Evolutionary conservation across 1,140 invertebrate genomes (phyloP), one percentile per base, ranked within the genome.

Genomic region (Acromyrmex heyeri): DNA sequence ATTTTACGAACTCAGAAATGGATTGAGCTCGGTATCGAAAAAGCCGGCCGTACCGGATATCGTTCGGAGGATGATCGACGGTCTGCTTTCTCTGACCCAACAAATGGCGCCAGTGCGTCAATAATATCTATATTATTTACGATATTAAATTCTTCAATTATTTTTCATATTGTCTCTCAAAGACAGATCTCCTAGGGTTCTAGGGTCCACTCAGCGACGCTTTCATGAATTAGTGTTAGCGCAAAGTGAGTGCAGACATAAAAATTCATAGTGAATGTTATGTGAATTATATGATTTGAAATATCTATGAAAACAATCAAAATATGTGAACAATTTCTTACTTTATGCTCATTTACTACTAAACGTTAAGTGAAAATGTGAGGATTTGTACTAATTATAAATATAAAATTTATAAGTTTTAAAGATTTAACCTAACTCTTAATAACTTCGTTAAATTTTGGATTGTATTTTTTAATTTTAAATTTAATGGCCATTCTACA

Each of bases 1-100:
- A 93, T 99, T 99, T 95, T 96, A 96, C 76, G 98, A 99, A 94
- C 90, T 95, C 27, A 93, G 93, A 67, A 93, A 91, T 59, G 79
- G 82, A 18, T 62, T 95, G 2, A 92, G 81, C 64, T 85, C 62
- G 5, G 44, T 93, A 12, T 90, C 94, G 30, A 87, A 76, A 18
- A 93, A 93, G 65, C 93, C 91, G 14, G 89, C 91, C 6, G 77
- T 94, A 30, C 94, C 95, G n/a, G 70, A 91, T 65, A 90, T 95
- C 21, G 3, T 95, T 0, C 90, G 92, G 59, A 91, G 86, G 72
- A 79, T 95, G 48, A 93, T 95, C n/a, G 85, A 86, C 12, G 91
- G 83, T 79, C 53, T 95, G n/a, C 86, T 95, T 0, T 91, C 91
- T 27, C 59, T 95, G 12, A 94, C 93, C 38, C 92, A 93, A 87